phyloP scores from a whole-genome alignment of 2,113 vertebrate genomes.

The Vimba vimba region DNA sequence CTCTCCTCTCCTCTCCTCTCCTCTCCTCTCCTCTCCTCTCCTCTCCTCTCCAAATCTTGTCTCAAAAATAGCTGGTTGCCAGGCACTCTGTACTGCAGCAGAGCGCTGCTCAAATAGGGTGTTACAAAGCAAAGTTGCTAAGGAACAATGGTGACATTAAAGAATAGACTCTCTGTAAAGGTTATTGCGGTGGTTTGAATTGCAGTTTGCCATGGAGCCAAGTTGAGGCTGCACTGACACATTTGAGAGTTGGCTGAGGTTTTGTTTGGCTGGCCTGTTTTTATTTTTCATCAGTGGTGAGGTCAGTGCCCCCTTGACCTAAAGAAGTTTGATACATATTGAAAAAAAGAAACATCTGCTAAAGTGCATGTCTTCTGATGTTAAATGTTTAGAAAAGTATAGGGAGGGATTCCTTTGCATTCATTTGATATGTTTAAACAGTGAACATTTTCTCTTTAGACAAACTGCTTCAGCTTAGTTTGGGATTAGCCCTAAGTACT shows the following conservation, averaged over 20 bases:
- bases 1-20: slow-evolving; percentile 44
- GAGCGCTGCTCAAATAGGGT: slow-evolving; percentile 8
- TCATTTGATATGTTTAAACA: slow-evolving; percentile 1
- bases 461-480: slow-evolving; percentile 11
- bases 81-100: slow-evolving; percentile 53
- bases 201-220: slow-evolving; percentile 19
- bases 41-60: slow-evolving; percentile 39
- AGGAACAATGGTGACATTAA: slow-evolving; percentile 55
- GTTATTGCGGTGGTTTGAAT: slow-evolving; percentile 33
- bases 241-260: slow-evolving; percentile 35
- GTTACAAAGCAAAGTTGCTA: slow-evolving; percentile 41
- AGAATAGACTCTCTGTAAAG: slow-evolving; percentile 43
- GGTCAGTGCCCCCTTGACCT: slow-evolving; percentile 18
- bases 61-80: slow-evolving; percentile 70
- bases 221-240: background rate
- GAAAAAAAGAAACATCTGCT: background rate
- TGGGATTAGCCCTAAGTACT: slow-evolving; percentile 20
- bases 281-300: slow-evolving; percentile 18
- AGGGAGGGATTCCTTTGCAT: background rate
- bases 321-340: background rate
- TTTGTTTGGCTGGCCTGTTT: slow-evolving; percentile 1
- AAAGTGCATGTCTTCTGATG: background rate
- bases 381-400: background rate
- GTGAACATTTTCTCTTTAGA: background rate
- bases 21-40: slow-evolving; percentile 43